Conservation (phyloP, 2,113 vertebrate species). For the Alaudala cheleensis region DNA sequence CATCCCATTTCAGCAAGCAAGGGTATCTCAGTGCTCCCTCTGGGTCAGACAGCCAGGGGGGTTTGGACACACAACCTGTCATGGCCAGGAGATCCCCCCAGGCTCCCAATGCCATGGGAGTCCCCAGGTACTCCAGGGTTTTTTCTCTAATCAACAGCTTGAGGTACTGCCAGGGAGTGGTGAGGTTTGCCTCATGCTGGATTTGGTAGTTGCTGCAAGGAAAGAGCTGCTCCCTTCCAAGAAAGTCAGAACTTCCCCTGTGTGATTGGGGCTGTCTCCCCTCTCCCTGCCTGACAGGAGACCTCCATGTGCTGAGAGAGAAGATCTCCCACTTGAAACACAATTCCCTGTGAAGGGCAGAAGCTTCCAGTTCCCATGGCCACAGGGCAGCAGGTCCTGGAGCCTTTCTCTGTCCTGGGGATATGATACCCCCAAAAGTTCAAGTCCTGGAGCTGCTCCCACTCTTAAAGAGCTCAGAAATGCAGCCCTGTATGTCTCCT, state of each 20-base stretch:
- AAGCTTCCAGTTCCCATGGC: background rate
- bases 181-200: background rate
- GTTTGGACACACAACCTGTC: background rate
- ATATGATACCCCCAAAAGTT: background rate
- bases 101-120: background rate
- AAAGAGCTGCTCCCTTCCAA: background rate
- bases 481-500: background rate
- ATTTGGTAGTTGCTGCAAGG: background rate
- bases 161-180: background rate
- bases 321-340: background rate
- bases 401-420: background rate
- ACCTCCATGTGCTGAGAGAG: background rate
- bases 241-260: background rate
- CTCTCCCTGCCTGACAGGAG: background rate
- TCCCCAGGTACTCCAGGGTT: background rate
- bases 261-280: background rate
- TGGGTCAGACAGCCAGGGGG: rapidly evolving
- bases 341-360: background rate
- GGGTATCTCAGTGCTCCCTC: background rate
- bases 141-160: background rate
- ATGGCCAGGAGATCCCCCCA: background rate
- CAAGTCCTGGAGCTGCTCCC: background rate
- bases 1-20: background rate
- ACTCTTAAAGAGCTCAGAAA: background rate
- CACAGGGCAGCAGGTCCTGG: background rate